Evolutionary conservation across 1,140 invertebrate species (phyloP).

Genomic region (Phthorimaea operculella): DNA sequence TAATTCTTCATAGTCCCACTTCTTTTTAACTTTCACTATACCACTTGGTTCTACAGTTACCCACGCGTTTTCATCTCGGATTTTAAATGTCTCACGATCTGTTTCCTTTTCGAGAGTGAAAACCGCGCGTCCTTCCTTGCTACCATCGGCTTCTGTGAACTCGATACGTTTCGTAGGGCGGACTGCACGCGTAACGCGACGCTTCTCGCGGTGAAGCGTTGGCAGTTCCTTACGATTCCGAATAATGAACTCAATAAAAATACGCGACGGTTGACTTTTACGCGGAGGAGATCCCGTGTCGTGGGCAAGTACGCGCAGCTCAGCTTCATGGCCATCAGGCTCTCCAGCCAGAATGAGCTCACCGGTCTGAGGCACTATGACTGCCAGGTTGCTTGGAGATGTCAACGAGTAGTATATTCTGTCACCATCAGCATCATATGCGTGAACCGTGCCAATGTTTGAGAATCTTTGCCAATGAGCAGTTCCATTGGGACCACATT

Average conservation of each 20-base stretch:
- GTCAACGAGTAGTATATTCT: constrained; percentile 84
- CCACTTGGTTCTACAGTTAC: constrained; percentile 92
- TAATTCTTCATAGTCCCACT: constrained; percentile 96
- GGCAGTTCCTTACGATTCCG: constrained; percentile 70
- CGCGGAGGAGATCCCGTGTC: constrained; percentile 79
- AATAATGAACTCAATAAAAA: constrained; percentile 79
- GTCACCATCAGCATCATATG: constrained; percentile 88
- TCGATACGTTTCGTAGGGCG: constrained; percentile 92
- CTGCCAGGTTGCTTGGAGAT: constrained; percentile 81
- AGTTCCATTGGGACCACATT: constrained; percentile 65
- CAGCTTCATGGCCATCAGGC: constrained; percentile 74
- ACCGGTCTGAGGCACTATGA: constrained; percentile 92
- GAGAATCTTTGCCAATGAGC: constrained; percentile 79
- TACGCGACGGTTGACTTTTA: constrained; percentile 76
- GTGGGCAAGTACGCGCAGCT: constrained; percentile 82
- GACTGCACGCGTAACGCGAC: constrained; percentile 87
- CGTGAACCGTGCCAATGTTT: constrained; percentile 82
- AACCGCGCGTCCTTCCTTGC: constrained; percentile 86
- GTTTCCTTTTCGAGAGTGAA: constrained; percentile 93
- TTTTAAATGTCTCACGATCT: constrained; percentile 92
- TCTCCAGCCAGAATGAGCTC: constrained; percentile 85
- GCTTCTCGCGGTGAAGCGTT: constrained; percentile 76
- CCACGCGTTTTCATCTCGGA: constrained; percentile 93
- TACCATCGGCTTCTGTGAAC: constrained; percentile 91
- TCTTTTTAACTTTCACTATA: constrained; percentile 92